Evolutionary conservation across 2,797 vertebrate species (phyloP), one percentile per base, ranked within the genome.

Genomic region (Notolepis coatsorum): DNA sequence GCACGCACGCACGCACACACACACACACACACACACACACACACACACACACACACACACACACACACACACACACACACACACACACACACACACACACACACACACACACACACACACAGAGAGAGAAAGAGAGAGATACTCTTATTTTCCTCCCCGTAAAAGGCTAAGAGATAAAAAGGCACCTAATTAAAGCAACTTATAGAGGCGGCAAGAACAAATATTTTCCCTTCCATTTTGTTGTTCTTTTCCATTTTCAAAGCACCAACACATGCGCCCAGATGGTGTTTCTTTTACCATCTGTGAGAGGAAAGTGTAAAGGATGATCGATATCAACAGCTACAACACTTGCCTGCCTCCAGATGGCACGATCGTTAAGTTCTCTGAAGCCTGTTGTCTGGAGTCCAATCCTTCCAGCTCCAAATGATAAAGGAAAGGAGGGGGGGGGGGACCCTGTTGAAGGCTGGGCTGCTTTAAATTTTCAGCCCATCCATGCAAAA

Each of bases 291-390:
- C n/a, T 42, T 57, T 67, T 20, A 71, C 84, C 84, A 89, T 88
- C 85, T 88, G 85, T 68, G 80, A 81, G 61, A 74, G 66, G 62
- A 78, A 80, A 68, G 70, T 62, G 68, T 81, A 81, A 85, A 86
- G 84, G 80, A 88, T 88, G 87, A 92, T 91, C 77, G 73, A 91
- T 91, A 78, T 85, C 71, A 80, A 82, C 47, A 71, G 71, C 80
- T 80, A 86, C 79, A 71, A 61, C 80, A 78, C 72, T 79, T 77
- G 68, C 71, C 76, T 79, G 61, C 80, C 82, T 86, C 81, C 91
- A 92, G 90, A 91, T 91, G 90, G 90, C 83, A 88, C n/a, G 77
- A 75, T 79, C 75, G 76, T 89, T 85, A 83, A 76, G 79, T 83
- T 82, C 67, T 83, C 68, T 82, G 81, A 82, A 86, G 81, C 79